Evolutionary conservation across 2,888 invertebrate species (phyloP).

Genomic region (Cantharis nigra): DNA sequence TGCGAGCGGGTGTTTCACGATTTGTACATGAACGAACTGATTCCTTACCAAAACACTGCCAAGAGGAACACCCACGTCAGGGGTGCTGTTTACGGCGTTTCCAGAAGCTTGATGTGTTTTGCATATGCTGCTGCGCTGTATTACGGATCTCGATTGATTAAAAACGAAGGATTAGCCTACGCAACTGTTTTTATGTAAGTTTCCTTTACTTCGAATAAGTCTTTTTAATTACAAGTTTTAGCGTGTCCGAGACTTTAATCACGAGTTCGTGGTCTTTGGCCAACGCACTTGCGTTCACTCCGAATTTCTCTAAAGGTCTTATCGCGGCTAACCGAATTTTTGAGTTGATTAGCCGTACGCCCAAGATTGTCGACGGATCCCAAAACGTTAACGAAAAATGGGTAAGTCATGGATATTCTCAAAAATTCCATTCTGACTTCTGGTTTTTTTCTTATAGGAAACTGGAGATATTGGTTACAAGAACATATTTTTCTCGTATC

Average conservation of each 20-base stretch:
- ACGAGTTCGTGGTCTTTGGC: slow-evolving; percentile 74
- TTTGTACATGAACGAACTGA: slow-evolving; percentile 65
- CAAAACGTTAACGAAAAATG: slow-evolving; percentile 42
- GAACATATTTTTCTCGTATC: background rate
- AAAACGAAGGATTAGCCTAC: slow-evolving; percentile 61
- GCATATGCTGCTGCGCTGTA: slow-evolving; percentile 72
- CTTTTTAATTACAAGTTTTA: slow-evolving; percentile 41
- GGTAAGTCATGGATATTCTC: slow-evolving; percentile 39
- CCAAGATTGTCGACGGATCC: slow-evolving; percentile 58
- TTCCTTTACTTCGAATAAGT: too few species aligned
- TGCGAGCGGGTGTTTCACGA: slow-evolving; percentile 69
- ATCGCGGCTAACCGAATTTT: slow-evolving; percentile 73
- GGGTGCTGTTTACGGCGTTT: slow-evolving; percentile 70
- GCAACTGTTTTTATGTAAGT: slow-evolving; percentile 72
- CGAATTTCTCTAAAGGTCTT: slow-evolving; percentile 80
- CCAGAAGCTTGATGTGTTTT: slow-evolving; percentile 71
- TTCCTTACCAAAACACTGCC: slow-evolving; percentile 64
- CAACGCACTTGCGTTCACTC: slow-evolving; percentile 71
- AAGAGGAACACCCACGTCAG: slow-evolving; percentile 67
- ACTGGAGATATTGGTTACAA: background rate
- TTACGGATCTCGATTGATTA: slow-evolving; percentile 73
- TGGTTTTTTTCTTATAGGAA: background rate
- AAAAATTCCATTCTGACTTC: background rate
- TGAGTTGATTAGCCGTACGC: slow-evolving; percentile 63
- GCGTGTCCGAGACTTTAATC: slow-evolving; percentile 73